A percentile compares a stretch with the other conserved stretches of the same genome.
These are phyloP conservation scores for Homarus americanus DNA, from an alignment of 1,140 invertebrate species.

Conservation along the genomic window DNA sequence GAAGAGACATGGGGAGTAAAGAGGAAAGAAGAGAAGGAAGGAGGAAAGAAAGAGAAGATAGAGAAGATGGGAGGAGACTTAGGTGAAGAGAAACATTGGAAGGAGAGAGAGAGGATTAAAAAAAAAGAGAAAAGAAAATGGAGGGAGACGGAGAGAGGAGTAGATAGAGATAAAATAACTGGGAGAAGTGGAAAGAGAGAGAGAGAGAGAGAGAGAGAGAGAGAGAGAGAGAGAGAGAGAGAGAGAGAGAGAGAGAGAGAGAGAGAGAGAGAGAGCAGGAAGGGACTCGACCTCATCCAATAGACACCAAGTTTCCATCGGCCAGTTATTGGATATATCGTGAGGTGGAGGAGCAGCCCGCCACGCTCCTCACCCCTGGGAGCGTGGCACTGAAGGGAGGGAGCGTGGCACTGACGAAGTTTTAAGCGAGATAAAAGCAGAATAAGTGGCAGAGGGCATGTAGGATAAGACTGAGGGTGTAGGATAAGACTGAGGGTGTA, in stretches of 20 bases:
- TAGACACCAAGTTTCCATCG: too few species aligned
- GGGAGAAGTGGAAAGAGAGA: not conserved
- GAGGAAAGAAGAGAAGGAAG: not conserved
- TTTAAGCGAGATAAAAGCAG: too few species aligned
- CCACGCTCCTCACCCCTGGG: too few species aligned
- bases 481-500: too few species aligned
- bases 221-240: not conserved
- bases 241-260: not conserved
- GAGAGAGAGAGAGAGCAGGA: not conserved
- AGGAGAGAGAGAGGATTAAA: not conserved
- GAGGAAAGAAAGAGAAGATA: conserved; percentile 9
- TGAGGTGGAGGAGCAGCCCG: too few species aligned
- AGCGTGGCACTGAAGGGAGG: too few species aligned
- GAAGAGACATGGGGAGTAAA: conserved; percentile 9
- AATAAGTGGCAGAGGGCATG: too few species aligned
- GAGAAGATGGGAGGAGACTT: not conserved
- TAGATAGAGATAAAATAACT: too few species aligned
- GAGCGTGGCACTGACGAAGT: too few species aligned
- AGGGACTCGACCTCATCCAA: too few species aligned
- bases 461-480: too few species aligned
- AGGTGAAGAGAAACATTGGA: not conserved
- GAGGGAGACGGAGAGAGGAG: not conserved
- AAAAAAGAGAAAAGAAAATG: not conserved
- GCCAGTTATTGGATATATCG: too few species aligned
- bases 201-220: not conserved